Base-by-base conservation (phyloP, 2,113 vertebrate genomes). In the Pagrus major region DNA sequence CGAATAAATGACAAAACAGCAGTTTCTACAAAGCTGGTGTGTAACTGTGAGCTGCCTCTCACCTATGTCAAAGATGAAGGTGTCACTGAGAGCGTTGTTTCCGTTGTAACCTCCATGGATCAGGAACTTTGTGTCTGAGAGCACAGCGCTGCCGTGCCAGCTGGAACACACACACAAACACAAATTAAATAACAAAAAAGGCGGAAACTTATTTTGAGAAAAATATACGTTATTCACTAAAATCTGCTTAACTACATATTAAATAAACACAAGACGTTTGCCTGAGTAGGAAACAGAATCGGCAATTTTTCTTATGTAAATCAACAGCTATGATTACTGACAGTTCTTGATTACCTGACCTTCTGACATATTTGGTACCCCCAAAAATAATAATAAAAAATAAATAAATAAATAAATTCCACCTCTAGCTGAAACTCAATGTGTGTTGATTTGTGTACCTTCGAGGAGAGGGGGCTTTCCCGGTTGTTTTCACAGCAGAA, bases 61-160 rank as follows among this genome's bases (percentile, higher is more conserved):
- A 94, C 94, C 94, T 69, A 76, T 95, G 56, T 94, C 92, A 63
- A 96, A 96, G 81, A 95, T 56, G 81, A 94, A 94, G 1, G 83
- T 42, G 79, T 96, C 94, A 37, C 74, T 86, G 47, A 95, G 90
- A 21, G 94, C 93, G 29, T 91, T 81, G 74, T 92, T 94, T 55
- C 92, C 93, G 29, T 95, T 93, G 86, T 94, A 94, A 11, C 94
- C 94, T 0, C 94, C 94, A 10, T 94, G 92, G 55, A 96, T 90
- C 68, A 96, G 85, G 81, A 96, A 94, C 83, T 87, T 88, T 31
- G 86, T 87, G 63, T 93, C 90, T 14, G 94, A 94, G 47, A 95
- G 75, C 12, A 91, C 89, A 2, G 87, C 89, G 2, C 92, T 93
- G 66, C 95, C 92, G 10, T 94, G 94, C 94, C 94, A 95, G 63